Evolutionary conservation across 2,888 invertebrate species (phyloP).

Genomic region (Cryptophagus acutangulus): DNA sequence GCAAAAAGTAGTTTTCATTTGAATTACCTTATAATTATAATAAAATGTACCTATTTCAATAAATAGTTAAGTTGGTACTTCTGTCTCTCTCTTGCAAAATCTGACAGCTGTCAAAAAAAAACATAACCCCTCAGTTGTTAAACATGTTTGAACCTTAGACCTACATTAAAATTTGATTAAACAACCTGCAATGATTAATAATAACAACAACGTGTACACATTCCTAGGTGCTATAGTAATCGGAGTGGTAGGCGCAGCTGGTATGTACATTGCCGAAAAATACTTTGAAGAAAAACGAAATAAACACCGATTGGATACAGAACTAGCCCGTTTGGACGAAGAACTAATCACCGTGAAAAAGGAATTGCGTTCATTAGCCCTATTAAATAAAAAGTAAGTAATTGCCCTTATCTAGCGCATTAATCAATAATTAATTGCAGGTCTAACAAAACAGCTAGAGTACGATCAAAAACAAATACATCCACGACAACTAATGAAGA

Average conservation of each 20-base stretch:
- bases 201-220: too few relatives aligned
- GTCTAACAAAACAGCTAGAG: neutral
- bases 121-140: too few relatives aligned
- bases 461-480: too few relatives aligned
- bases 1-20: conserved; percentile 18
- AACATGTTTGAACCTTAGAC: too few relatives aligned
- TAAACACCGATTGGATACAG: conserved; percentile 40
- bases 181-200: too few relatives aligned
- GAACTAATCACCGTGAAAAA: conserved; percentile 36
- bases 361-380: conserved; percentile 36
- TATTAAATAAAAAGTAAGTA: neutral
- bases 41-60: too few relatives aligned
- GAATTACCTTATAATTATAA: too few relatives aligned
- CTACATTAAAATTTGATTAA: too few relatives aligned
- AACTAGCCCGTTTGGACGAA: conserved; percentile 40
- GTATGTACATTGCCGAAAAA: conserved; percentile 42
- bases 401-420: neutral
- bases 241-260: conserved; percentile 44
- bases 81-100: too few relatives aligned
- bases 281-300: conserved; percentile 39
- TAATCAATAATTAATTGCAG: neutral
- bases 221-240: conserved; percentile 43
- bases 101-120: too few relatives aligned
- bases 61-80: too few relatives aligned
- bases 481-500: conserved; percentile 37